These are phyloP conservation scores for Rhinoptilus africanus DNA, from an alignment of 2,113 vertebrate species.

Conservation along the genomic window DNA sequence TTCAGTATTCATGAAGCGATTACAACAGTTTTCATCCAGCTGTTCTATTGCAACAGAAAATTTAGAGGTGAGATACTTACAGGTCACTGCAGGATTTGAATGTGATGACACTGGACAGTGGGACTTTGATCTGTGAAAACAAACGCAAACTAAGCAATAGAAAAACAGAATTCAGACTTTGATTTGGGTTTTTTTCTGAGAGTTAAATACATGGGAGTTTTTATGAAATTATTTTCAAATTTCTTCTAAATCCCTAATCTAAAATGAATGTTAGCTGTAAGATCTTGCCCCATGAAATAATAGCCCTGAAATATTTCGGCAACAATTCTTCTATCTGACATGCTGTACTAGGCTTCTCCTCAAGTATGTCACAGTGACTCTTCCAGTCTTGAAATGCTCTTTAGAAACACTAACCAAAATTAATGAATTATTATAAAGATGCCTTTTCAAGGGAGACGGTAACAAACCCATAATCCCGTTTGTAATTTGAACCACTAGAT, in stretches of 20 bases:
- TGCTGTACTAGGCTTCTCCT: not conserved
- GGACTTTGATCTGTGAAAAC: constrained; percentile 48
- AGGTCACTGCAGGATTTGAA: not conserved
- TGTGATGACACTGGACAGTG: constrained; percentile 7
- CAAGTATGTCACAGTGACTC: not conserved
- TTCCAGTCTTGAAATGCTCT: not conserved
- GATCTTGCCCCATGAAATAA: not conserved
- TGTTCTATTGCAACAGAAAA: constrained; percentile 13
- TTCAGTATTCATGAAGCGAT: not conserved
- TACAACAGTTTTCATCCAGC: not conserved
- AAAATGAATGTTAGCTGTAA: not conserved
- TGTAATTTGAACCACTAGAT: not conserved
- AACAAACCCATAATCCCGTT: not conserved
- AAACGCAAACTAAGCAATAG: constrained; percentile 28
- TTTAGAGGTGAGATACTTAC: constrained; percentile 23
- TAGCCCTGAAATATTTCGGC: constrained; percentile 1
- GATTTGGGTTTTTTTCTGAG: not conserved
- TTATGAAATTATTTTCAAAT: not conserved
- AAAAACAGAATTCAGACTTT: not conserved
- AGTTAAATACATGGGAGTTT: not conserved
- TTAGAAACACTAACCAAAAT: not conserved
- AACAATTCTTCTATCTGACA: not conserved
- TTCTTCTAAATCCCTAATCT: not conserved
- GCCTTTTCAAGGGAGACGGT: not conserved
- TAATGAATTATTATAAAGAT: not conserved